Conservation (phyloP, 2,888 invertebrate species). For the Tipula lateralis region DNA sequence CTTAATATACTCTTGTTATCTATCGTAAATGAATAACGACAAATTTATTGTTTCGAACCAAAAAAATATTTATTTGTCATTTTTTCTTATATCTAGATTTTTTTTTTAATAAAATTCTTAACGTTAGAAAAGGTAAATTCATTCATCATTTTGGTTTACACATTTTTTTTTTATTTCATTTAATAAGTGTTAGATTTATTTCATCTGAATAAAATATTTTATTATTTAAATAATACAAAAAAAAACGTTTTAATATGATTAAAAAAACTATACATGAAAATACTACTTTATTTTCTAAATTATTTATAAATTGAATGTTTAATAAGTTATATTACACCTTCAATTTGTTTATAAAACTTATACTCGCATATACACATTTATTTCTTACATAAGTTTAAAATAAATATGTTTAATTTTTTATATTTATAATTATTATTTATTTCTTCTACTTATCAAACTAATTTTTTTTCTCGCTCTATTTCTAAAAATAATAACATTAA, state of each 20-base stretch:
- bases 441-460: constrained; percentile 28
- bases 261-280: neutral
- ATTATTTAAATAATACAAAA: neutral
- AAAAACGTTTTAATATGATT: neutral
- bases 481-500: constrained; percentile 28
- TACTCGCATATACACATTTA: constrained; percentile 20
- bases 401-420: constrained; percentile 29
- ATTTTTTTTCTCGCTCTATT: constrained; percentile 16
- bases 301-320: neutral
- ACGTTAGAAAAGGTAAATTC: neutral
- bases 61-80: neutral
- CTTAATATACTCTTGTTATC: neutral
- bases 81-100: neutral
- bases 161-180: neutral
- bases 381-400: constrained; percentile 30
- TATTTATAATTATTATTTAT: constrained; percentile 30
- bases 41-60: neutral
- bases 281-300: neutral
- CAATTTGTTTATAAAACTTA: neutral
- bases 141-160: neutral
- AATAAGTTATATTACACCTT: neutral
- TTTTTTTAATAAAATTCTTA: neutral
- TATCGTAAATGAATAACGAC: neutral
- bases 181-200: neutral
- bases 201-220: neutral